Conservation (phyloP, 2,888 invertebrate genomes). For the Ametastegia equiseti region DNA sequence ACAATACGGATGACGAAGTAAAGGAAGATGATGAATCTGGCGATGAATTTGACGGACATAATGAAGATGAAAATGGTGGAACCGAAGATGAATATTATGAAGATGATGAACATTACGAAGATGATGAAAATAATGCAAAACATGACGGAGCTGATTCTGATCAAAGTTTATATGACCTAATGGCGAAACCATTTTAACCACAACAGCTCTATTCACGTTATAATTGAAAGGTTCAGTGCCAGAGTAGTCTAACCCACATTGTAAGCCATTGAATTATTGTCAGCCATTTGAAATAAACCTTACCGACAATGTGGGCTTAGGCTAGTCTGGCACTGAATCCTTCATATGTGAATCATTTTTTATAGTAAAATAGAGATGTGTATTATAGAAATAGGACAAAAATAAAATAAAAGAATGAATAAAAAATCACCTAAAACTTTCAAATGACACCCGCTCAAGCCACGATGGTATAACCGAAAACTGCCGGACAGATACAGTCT, state of each 20-base stretch:
- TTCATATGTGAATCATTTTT: no score
- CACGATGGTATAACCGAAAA: background rate
- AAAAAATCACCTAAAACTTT: background rate
- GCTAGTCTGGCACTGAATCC: no score
- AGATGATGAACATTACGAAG: constrained; percentile 3
- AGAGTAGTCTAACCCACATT: background rate
- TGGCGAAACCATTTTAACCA: background rate
- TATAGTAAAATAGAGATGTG: no score
- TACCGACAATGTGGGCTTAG: no score
- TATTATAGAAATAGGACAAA: no score
- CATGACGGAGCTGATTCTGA: background rate
- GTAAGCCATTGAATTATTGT: background rate
- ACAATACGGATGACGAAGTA: background rate
- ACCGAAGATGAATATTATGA: background rate
- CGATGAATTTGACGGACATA: background rate
- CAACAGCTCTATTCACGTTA: background rate
- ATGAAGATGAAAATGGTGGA: background rate
- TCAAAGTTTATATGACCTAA: no score
- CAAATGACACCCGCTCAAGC: background rate
- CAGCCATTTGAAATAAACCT: no score
- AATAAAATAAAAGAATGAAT: background rate
- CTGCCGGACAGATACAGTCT: constrained; percentile 15
- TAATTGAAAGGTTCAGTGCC: no score
- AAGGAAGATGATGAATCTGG: background rate
- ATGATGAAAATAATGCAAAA: background rate